A percentile compares a stretch with the other conserved stretches of the same genome.
Conservation (phyloP, 2,113 vertebrate species). For the Alexandromys fortis region DNA sequence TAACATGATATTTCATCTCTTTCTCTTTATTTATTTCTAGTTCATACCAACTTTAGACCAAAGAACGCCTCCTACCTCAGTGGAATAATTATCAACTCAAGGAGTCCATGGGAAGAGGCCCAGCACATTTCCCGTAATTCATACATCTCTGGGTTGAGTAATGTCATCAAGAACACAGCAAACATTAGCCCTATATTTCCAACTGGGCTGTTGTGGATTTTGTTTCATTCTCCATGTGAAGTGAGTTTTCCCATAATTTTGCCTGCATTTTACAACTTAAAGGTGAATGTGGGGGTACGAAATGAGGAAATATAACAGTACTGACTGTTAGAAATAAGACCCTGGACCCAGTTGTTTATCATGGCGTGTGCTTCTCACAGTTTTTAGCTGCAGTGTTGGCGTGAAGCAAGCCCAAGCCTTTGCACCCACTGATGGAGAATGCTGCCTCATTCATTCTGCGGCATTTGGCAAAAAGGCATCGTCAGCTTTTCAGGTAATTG, state of each 20-base stretch:
- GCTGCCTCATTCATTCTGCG: background rate
- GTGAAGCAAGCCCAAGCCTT: background rate
- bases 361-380: background rate
- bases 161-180: background rate
- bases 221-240: background rate
- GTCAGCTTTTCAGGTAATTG: constrained; percentile 49
- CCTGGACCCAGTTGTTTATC: background rate
- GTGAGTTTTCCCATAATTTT: background rate
- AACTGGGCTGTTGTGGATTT: background rate
- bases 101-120: background rate
- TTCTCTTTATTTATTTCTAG: background rate
- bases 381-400: background rate
- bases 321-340: background rate
- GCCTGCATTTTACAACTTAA: background rate
- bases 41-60: background rate
- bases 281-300: background rate
- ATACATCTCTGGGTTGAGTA: background rate
- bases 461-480: background rate
- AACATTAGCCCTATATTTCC: background rate
- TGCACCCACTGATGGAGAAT: background rate
- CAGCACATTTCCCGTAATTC: background rate
- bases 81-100: background rate
- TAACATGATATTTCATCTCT: background rate
- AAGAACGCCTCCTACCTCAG: background rate
- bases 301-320: background rate